These are phyloP conservation scores for Leptodirus hochenwartii DNA, from an alignment of 2,888 invertebrate species.

Conservation along the genomic window DNA sequence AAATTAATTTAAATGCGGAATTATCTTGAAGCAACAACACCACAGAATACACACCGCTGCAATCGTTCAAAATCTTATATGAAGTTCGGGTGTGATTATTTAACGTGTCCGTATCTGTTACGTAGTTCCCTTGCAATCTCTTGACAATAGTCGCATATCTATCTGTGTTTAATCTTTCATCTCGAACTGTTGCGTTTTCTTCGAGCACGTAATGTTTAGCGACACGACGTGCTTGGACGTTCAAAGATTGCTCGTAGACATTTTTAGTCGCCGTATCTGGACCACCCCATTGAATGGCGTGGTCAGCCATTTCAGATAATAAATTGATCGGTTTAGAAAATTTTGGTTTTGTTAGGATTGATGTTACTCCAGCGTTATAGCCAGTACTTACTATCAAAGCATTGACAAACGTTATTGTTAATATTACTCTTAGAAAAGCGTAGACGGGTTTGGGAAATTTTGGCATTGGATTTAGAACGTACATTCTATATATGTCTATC, in stretches of 20 bases:
- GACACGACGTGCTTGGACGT: neutral
- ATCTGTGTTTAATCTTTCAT: slow-evolving; percentile 5
- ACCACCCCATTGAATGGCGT: slow-evolving; percentile 1
- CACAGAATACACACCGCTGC: slow-evolving; percentile 6
- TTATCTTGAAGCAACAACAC: neutral
- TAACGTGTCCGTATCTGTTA: slow-evolving; percentile 10
- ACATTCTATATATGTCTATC: no score
- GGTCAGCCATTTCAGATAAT: no score
- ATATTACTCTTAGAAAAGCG: no score
- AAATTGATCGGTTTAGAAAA: no score
- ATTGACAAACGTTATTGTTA: no score
- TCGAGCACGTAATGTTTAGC: neutral
- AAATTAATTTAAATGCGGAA: no score
- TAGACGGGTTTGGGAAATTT: no score
- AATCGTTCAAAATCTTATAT: slow-evolving; percentile 10
- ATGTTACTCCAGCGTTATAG: no score
- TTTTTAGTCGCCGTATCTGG: no score
- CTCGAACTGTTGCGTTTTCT: neutral
- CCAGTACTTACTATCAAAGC: no score
- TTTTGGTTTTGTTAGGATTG: no score
- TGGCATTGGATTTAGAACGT: no score
- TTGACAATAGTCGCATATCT: slow-evolving; percentile 10
- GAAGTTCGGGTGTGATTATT: slow-evolving; percentile 9
- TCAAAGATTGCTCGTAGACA: neutral
- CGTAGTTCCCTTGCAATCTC: slow-evolving; percentile 5